Conservation (phyloP, 23 tunicate genomes). For the Ascidia mentula region DNA sequence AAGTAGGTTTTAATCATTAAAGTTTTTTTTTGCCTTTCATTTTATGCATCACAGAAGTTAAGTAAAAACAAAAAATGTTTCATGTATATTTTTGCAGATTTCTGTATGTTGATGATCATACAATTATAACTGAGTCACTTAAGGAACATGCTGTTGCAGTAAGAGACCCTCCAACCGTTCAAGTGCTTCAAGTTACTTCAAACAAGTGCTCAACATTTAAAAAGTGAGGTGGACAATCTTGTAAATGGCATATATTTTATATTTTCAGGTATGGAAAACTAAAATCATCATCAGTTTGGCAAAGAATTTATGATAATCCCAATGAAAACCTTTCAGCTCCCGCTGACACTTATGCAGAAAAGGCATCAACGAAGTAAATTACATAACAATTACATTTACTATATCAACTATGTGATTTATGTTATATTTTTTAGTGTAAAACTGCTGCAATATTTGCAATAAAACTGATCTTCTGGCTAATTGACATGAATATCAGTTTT, state of each 20-base stretch:
- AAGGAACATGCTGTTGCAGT: conserved; percentile 81
- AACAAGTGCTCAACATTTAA: conserved; percentile 25
- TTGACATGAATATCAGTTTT: too few relatives aligned
- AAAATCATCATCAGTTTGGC: conserved; percentile 55
- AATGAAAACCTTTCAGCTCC: conserved; percentile 14
- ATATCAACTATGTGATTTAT: too few relatives aligned
- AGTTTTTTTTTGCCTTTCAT: too few relatives aligned
- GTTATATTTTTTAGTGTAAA: too few relatives aligned
- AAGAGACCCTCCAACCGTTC: conserved; percentile 68
- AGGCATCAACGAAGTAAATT: too few relatives aligned
- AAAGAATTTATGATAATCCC: conserved; percentile 45
- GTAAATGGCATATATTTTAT: neutral
- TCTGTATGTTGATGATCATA: conserved; percentile 40
- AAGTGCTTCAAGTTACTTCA: conserved; percentile 48
- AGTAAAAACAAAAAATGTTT: too few relatives aligned
- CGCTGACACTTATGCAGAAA: too few relatives aligned
- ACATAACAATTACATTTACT: too few relatives aligned
- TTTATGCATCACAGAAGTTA: too few relatives aligned
- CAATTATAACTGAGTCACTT: conserved; percentile 58
- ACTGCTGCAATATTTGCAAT: too few relatives aligned
- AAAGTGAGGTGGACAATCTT: neutral
- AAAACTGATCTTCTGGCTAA: too few relatives aligned
- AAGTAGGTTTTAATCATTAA: too few relatives aligned
- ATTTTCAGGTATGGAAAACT: conserved; percentile 34
- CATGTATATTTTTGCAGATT: conserved; percentile 24